Percentiles rank a stretch among this genome's conserved stretches.
These are phyloP conservation scores for Drosophila tsacasi DNA, from an alignment of 1,140 invertebrate genomes.

Conservation along the genomic window DNA sequence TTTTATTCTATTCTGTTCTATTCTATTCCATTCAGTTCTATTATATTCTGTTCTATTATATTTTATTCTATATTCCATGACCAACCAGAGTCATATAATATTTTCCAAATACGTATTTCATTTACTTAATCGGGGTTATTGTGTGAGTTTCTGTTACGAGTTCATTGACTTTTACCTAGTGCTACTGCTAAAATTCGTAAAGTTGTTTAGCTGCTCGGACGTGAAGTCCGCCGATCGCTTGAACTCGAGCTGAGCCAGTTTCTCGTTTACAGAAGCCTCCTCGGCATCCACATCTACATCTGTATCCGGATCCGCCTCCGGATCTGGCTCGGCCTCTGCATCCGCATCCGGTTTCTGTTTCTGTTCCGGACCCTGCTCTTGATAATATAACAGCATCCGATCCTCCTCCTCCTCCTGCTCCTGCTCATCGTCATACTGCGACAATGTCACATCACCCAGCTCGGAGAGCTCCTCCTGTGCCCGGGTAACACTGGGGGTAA, in stretches of 20 bases:
- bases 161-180: slow-evolving; percentile 42
- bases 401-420: slow-evolving; percentile 3
- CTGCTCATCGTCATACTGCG: slow-evolving; percentile 4
- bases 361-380: slow-evolving; percentile 6
- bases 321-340: slow-evolving; percentile 5
- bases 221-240: slow-evolving; percentile 71
- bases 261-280: slow-evolving; percentile 17
- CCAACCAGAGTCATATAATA: too few species aligned
- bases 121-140: background rate
- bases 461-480: slow-evolving; percentile 1
- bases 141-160: background rate
- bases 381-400: slow-evolving; percentile 3
- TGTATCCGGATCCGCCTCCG: slow-evolving; percentile 3
- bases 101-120: background rate
- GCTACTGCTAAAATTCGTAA: slow-evolving; percentile 72
- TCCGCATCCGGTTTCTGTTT: slow-evolving; percentile 2
- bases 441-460: slow-evolving; percentile 14
- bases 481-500: slow-evolving; percentile 18
- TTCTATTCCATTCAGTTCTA: too few species aligned
- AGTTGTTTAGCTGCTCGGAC: slow-evolving; percentile 63
- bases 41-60: too few species aligned
- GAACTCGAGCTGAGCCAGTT: slow-evolving; percentile 63
- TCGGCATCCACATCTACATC: slow-evolving; percentile 6
- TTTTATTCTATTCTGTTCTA: too few species aligned
- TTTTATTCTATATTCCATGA: too few species aligned